Evolutionary conservation across 2,888 invertebrate species (phyloP).

Genomic region (Drosophila histrio): DNA sequence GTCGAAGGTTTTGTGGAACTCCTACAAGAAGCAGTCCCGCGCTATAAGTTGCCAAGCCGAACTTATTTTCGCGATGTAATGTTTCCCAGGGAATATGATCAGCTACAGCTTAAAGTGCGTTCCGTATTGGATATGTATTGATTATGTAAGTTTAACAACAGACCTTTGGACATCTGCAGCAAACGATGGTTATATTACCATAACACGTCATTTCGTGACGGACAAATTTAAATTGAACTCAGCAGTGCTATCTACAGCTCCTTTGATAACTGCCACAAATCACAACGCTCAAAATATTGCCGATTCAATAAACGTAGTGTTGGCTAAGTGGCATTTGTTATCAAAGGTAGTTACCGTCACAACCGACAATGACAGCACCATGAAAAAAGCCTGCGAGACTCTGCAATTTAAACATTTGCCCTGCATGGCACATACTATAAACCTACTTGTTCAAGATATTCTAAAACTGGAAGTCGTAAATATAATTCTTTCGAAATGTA

Average conservation of each 20-base stretch:
- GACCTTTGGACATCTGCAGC: slow-evolving; percentile 10
- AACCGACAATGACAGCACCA: slow-evolving; percentile 16
- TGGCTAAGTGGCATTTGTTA: slow-evolving; percentile 9
- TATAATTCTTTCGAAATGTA: too few species aligned
- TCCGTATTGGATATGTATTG: too few species aligned
- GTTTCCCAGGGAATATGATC: too few species aligned
- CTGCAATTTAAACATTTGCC: slow-evolving; percentile 13
- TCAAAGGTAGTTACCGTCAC: slow-evolving; percentile 15
- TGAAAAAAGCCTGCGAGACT: too few species aligned
- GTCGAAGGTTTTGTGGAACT: too few species aligned
- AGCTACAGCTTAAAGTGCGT: too few species aligned
- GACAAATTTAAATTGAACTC: slow-evolving; percentile 10
- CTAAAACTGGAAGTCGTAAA: slow-evolving; percentile 8
- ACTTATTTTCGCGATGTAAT: too few species aligned
- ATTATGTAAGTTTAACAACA: too few species aligned
- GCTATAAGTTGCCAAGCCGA: too few species aligned
- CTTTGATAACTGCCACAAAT: background rate
- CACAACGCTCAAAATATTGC: slow-evolving; percentile 2
- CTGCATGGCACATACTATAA: slow-evolving; percentile 21
- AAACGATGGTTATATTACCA: slow-evolving; percentile 14
- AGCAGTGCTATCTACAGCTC: slow-evolving; percentile 6
- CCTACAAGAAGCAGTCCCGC: too few species aligned
- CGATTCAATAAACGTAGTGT: slow-evolving; percentile 7
- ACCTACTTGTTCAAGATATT: slow-evolving; percentile 10
- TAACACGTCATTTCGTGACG: slow-evolving; percentile 12